phyloP scores from a whole-genome alignment of 2,888 invertebrate species.

The Catocala nupta region DNA sequence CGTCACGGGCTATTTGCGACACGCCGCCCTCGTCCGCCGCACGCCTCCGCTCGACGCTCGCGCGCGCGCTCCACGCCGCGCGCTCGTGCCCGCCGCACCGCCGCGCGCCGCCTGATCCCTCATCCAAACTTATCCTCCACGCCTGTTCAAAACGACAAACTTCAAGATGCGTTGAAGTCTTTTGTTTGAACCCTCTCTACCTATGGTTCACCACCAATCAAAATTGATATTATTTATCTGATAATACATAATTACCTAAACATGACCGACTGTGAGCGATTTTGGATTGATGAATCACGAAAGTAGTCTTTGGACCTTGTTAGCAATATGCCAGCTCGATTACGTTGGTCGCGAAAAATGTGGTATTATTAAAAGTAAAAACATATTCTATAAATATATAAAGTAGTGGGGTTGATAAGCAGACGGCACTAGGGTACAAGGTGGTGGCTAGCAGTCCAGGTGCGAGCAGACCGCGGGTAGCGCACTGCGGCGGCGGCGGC shows the following conservation, averaged over 20 bases:
- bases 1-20: conserved; percentile 86
- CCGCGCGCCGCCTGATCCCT: too few species aligned
- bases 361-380: conserved; percentile 7
- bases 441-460: conserved; percentile 13
- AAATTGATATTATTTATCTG: conserved; percentile 43
- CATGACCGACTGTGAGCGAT: conserved; percentile 32
- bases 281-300: conserved; percentile 50
- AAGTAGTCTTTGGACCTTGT: conserved; percentile 27
- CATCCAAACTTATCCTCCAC: conserved; percentile 1
- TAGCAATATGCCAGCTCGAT: conserved; percentile 39
- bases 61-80: neutral
- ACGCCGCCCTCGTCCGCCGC: conserved; percentile 50
- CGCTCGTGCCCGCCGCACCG: too few species aligned
- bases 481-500: conserved; percentile 43
- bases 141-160: conserved; percentile 17
- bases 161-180: conserved; percentile 63
- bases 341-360: conserved; percentile 27
- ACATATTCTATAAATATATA: conserved; percentile 10
- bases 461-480: conserved; percentile 23
- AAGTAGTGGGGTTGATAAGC: conserved; percentile 12
- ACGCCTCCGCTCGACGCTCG: conserved; percentile 17
- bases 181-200: conserved; percentile 49
- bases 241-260: conserved; percentile 45
- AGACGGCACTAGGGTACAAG: neutral
- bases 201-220: conserved; percentile 28